Evolutionary conservation across 2,888 invertebrate genomes (phyloP).

Genomic region (Amorpha juglandis): DNA sequence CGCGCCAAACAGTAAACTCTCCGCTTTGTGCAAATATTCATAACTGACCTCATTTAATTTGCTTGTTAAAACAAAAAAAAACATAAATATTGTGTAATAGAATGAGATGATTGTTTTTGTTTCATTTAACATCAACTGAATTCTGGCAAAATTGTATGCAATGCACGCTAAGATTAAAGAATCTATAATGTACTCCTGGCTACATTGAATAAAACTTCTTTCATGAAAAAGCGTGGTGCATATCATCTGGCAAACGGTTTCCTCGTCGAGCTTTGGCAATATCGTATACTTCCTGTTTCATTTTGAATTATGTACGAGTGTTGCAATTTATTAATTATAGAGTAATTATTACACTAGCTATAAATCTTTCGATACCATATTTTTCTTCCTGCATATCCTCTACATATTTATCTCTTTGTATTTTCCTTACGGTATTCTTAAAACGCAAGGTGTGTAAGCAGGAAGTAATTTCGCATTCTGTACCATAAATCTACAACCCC

Average conservation of each 20-base stretch:
- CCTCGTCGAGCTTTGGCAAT: too few relatives aligned
- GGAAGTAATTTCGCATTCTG: constrained; percentile 6
- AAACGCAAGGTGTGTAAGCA: not conserved
- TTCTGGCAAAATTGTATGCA: not conserved
- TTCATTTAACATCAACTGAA: constrained; percentile 39
- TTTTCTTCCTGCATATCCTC: not conserved
- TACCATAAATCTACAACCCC: constrained; percentile 16
- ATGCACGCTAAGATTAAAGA: too few relatives aligned
- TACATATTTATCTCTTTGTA: not conserved
- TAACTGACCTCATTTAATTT: constrained; percentile 38
- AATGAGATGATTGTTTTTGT: constrained; percentile 38
- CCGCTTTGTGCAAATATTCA: constrained; percentile 38
- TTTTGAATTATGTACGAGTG: too few relatives aligned
- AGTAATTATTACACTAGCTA: too few relatives aligned
- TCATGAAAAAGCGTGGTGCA: too few relatives aligned
- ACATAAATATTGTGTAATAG: constrained; percentile 33
- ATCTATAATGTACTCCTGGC: not conserved
- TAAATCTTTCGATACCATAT: not conserved
- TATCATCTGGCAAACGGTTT: too few relatives aligned
- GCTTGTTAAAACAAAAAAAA: constrained; percentile 29
- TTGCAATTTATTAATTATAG: too few relatives aligned
- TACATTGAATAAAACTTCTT: too few relatives aligned
- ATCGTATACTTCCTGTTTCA: too few relatives aligned
- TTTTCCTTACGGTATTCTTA: not conserved
- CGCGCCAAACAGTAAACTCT: constrained; percentile 30